Evolutionary conservation across 2,797 vertebrate species (phyloP).

Genomic region (Nannoperca obscura): DNA sequence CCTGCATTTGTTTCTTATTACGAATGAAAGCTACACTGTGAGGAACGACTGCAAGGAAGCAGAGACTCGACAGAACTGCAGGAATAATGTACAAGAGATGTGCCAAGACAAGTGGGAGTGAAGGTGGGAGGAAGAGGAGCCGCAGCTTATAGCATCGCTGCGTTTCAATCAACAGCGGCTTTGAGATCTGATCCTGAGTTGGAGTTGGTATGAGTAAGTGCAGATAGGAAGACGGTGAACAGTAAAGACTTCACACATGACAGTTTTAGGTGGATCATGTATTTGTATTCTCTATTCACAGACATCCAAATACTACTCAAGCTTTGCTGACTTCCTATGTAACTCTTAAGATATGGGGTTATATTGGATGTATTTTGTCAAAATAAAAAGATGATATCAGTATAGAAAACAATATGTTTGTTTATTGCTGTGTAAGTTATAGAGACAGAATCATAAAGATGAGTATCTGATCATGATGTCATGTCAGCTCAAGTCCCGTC

Average conservation of each 20-base stretch:
- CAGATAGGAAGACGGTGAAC: conserved; percentile 22
- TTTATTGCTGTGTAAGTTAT: neutral
- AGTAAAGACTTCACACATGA: conserved; percentile 13
- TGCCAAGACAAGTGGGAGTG: conserved; percentile 59
- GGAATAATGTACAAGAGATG: conserved; percentile 37
- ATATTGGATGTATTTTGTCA: neutral
- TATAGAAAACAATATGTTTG: neutral
- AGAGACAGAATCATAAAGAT: neutral
- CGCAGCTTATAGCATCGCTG: conserved; percentile 43
- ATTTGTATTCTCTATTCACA: conserved; percentile 17
- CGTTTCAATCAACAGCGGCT: conserved; percentile 60
- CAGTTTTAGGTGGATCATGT: conserved; percentile 23
- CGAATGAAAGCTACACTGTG: conserved; percentile 26
- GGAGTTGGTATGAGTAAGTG: conserved; percentile 46
- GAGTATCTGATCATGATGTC: too few relatives aligned
- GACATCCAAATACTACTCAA: neutral
- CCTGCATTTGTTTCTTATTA: conserved; percentile 51
- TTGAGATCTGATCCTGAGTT: conserved; percentile 57
- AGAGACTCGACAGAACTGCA: conserved; percentile 18
- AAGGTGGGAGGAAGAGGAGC: conserved; percentile 65
- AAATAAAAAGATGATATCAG: neutral
- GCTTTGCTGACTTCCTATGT: neutral
- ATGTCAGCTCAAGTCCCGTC: too few relatives aligned
- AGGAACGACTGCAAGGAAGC: conserved; percentile 26
- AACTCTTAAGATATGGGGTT: neutral